These are phyloP conservation scores for Ammodytes dubius DNA, from an alignment of 2,113 vertebrate species.

Conservation along the genomic window DNA sequence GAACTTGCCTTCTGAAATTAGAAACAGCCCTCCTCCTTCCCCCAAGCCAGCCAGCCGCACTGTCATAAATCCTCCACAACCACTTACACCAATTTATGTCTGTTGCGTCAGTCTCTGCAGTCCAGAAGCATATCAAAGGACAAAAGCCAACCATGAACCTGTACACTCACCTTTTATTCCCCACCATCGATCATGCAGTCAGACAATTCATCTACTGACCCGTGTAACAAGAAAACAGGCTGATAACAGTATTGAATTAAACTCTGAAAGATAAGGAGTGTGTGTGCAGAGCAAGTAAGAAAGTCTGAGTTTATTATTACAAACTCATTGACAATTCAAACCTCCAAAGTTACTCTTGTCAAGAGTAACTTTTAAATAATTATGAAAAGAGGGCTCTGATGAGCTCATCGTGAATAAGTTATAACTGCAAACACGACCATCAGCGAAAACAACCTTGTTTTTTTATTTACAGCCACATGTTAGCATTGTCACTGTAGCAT, in stretches of 20 bases:
- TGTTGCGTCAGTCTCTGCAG: slow-evolving; percentile 31
- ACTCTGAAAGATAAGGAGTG: slow-evolving; percentile 13
- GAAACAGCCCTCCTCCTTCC: slow-evolving; percentile 43
- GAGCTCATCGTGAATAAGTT: neutral
- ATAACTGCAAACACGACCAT: neutral
- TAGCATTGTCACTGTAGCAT: neutral
- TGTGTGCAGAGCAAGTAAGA: slow-evolving; percentile 3
- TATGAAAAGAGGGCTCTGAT: no score
- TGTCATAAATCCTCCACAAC: slow-evolving; percentile 67
- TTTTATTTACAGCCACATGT: neutral
- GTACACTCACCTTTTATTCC: slow-evolving; percentile 43
- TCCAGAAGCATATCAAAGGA: slow-evolving; percentile 59
- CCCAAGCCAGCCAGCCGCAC: neutral
- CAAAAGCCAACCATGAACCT: slow-evolving; percentile 45
- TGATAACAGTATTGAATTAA: neutral
- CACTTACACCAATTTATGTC: slow-evolving; percentile 52
- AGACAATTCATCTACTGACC: slow-evolving; percentile 26
- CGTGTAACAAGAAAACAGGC: slow-evolving; percentile 10
- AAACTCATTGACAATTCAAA: slow-evolving; percentile 13
- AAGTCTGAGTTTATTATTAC: neutral
- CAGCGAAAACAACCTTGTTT: no score
- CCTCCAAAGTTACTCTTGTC: neutral
- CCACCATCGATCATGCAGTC: slow-evolving; percentile 52
- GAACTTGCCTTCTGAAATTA: slow-evolving; percentile 70
- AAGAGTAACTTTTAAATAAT: no score